Evolutionary conservation across 1,140 invertebrate genomes (phyloP).

Genomic region (Steinernema feltiae): DNA sequence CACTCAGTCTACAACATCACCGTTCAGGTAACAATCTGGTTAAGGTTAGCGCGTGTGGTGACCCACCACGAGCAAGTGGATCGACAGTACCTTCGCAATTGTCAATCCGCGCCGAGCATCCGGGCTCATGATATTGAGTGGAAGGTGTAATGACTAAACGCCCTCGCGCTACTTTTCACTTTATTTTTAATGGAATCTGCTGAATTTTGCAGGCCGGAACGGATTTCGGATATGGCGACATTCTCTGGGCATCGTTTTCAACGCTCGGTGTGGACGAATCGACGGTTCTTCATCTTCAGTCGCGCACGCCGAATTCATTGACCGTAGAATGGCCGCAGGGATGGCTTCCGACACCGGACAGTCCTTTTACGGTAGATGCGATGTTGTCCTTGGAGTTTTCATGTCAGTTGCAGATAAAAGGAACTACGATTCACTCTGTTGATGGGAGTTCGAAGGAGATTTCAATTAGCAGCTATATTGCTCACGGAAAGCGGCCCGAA

Average conservation of each 20-base stretch:
- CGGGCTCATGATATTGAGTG: too few species aligned
- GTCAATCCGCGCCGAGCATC: too few species aligned
- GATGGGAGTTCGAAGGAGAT: conserved; percentile 7
- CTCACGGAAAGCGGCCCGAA: neutral
- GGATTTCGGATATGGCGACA: neutral
- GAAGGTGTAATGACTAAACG: too few species aligned
- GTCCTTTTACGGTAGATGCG: neutral
- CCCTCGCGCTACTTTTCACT: neutral
- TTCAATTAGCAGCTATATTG: neutral
- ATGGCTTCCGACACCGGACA: neutral
- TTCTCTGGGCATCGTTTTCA: neutral
- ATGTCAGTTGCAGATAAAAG: neutral
- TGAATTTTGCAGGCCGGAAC: neutral
- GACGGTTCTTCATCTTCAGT: neutral
- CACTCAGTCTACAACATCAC: neutral
- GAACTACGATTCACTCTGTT: neutral
- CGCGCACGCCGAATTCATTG: neutral
- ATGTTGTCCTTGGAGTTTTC: neutral
- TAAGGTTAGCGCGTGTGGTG: too few species aligned
- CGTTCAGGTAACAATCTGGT: neutral
- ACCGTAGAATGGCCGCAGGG: neutral
- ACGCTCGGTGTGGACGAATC: neutral
- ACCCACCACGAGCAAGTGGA: too few species aligned
- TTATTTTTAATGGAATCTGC: neutral
- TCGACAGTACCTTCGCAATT: too few species aligned